Conservation (phyloP, 2,888 invertebrate species). For the Rotaria magnacalcarata region DNA sequence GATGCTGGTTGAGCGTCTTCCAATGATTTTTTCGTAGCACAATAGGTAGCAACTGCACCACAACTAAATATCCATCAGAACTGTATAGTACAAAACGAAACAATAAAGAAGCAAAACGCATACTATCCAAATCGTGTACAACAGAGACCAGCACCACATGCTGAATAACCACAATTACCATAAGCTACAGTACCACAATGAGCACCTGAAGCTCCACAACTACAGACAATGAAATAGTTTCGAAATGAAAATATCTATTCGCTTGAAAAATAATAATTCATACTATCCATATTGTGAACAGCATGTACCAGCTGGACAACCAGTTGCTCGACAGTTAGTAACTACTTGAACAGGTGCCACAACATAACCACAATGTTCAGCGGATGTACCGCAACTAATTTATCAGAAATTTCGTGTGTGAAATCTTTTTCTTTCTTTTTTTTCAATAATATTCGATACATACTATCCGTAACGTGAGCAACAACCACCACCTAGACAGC, state of each 20-base stretch:
- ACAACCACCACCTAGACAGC: not conserved
- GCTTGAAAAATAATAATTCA: not conserved
- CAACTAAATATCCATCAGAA: not conserved
- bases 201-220: not conserved
- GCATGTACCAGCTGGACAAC: not conserved
- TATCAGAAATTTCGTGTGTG: not conserved
- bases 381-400: not conserved
- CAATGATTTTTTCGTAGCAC: not conserved
- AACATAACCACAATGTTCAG: not conserved
- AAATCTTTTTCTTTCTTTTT: not conserved
- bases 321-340: not conserved
- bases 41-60: not conserved
- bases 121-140: slow-evolving; percentile 28
- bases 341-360: not conserved
- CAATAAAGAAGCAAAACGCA: not conserved
- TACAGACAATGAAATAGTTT: not conserved
- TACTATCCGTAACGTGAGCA: slow-evolving; percentile 27
- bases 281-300: not conserved
- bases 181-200: not conserved
- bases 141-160: not conserved
- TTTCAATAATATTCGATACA: not conserved
- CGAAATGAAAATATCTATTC: not conserved
- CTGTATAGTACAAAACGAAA: not conserved
- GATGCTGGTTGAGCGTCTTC: not conserved
- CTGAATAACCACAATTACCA: not conserved